Evolutionary conservation across 2,797 vertebrate species (phyloP), one percentile per base, ranked within the genome.

Genomic region (Molossus alvarezi): DNA sequence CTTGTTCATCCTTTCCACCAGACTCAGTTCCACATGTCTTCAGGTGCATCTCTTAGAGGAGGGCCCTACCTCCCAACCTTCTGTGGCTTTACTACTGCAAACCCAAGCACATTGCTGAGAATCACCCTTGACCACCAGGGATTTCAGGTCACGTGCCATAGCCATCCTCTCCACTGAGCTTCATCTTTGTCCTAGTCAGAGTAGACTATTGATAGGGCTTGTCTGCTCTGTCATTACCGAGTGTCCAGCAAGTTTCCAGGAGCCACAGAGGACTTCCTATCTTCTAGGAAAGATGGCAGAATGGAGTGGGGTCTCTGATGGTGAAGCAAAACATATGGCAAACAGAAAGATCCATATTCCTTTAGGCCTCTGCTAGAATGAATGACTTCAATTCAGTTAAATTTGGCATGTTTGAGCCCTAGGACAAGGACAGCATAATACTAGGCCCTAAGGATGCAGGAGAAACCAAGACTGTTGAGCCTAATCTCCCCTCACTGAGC

Each of bases 241-340:
- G 45, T 67, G 20, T 37, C 48, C 25, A 81, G 60, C 21, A 13
- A 81, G 62, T 33, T 77, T 84, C 69, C 27, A 69, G 55, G n/a
- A 83, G 51, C 69, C 45, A 11, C 1, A 14, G 62, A 91, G 83
- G 27, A 75, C 13, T 21, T 33, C 53, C 45, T 81, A 55, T 27
- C 57, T 69, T 75, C n/a, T 6, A 86, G 76, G 65, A 76, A 55
- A 64, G 51, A 41, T 57, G 20, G 81, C 55, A 89, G 58, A 93
- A 94, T 10, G 14, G 45, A 18, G 6, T 15, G 51, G 55, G 7
- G 20, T 51, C 37, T 58, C 23, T 93, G 83, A 89, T 18, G 17
- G 67, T 79, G 48, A 87, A 92, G 57, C 53, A 48, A 95, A 87
- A 87, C 23, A 21, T 41, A 17, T 79, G 85, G 23, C 77, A 69